Conservation (phyloP, 2,888 invertebrate genomes). For the Poecilus cupreus region DNA sequence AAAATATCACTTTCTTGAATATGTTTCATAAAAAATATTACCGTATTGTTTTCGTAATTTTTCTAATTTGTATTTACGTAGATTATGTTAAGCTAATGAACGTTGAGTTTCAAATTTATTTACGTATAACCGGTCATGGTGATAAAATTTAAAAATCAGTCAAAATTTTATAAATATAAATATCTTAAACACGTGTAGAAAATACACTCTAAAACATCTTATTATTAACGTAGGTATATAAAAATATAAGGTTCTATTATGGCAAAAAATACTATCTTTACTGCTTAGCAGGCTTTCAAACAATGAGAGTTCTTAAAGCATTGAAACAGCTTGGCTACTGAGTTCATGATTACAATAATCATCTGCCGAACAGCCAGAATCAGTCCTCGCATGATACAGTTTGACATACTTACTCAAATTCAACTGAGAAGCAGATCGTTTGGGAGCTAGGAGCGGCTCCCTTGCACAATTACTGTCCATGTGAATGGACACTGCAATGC, state of each 20-base stretch:
- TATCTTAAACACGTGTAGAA: constrained; percentile 25
- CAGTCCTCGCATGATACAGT: constrained; percentile 63
- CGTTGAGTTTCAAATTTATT: constrained; percentile 22
- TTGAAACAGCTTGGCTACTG: constrained; percentile 64
- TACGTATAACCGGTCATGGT: constrained; percentile 53
- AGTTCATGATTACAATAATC: constrained; percentile 64
- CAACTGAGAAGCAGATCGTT: constrained; percentile 63
- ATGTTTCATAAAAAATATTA: constrained; percentile 34
- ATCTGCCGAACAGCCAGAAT: constrained; percentile 60
- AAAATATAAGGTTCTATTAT: constrained; percentile 50
- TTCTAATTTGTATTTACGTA: too few species aligned
- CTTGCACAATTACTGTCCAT: constrained; percentile 69
- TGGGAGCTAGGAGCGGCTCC: constrained; percentile 69
- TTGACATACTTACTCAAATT: constrained; percentile 67
- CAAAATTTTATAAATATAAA: constrained; percentile 51
- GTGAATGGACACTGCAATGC: constrained; percentile 66
- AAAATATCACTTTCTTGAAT: constrained; percentile 37
- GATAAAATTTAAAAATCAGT: constrained; percentile 49
- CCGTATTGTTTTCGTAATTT: neutral
- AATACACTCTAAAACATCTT: constrained; percentile 36
- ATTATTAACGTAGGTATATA: constrained; percentile 48
- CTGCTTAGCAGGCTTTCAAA: neutral
- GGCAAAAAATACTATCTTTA: constrained; percentile 43
- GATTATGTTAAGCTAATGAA: neutral
- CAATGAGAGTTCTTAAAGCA: constrained; percentile 61